Percentiles rank a stretch among this genome's conserved stretches.
Evolutionary conservation across 2,797 vertebrate genomes (phyloP).

Genomic region (Propithecus perrieri): DNA sequence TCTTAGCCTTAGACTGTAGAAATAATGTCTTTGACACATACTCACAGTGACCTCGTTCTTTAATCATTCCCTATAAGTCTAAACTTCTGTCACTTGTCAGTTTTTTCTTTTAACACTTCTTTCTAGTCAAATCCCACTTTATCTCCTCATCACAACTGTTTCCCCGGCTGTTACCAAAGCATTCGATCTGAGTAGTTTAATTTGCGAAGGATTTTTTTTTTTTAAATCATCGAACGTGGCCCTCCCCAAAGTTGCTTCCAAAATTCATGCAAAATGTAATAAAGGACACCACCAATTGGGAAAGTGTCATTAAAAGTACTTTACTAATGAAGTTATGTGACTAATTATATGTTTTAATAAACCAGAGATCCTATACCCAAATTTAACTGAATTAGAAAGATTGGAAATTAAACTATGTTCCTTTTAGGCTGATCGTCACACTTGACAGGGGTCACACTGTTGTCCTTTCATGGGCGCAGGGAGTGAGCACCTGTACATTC

Average conservation of each 20-base stretch:
- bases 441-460: rapidly evolving
- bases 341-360: background rate
- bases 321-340: background rate
- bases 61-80: background rate
- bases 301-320: background rate
- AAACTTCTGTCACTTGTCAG: background rate
- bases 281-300: background rate
- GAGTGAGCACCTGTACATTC: rapidly evolving
- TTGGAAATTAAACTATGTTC: background rate
- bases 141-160: constrained; percentile 24
- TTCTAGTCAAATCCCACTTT: constrained; percentile 56
- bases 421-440: background rate
- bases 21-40: background rate
- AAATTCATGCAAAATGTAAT: background rate
- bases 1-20: background rate
- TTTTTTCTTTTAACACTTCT: constrained; percentile 44
- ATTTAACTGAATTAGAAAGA: background rate
- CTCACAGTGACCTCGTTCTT: background rate
- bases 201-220: background rate
- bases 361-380: background rate
- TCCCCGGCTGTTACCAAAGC: constrained; percentile 31
- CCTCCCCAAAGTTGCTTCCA: background rate
- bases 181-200: background rate
- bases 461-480: rapidly evolving
- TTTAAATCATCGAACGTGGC: background rate